phyloP scores from a whole-genome alignment of 2,113 vertebrate species.

The Fregata magnificens region DNA sequence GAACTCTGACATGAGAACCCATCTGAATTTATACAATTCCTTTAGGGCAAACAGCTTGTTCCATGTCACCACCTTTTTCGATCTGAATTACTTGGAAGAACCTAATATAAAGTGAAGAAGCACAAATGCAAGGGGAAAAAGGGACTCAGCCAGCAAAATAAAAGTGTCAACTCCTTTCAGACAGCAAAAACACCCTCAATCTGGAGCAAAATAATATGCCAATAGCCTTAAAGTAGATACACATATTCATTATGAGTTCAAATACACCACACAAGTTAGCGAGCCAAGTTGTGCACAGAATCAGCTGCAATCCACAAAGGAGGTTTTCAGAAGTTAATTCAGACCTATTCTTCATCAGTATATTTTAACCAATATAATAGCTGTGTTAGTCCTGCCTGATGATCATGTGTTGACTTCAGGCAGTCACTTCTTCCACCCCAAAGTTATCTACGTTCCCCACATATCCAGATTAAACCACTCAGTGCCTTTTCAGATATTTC shows the following conservation, averaged over 20 bases:
- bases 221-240: not conserved
- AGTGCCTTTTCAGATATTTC: not conserved
- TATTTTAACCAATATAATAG: not conserved
- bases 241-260: not conserved
- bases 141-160: not conserved
- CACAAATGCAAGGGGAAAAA: not conserved
- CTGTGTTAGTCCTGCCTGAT: not conserved
- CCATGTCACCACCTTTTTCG: not conserved
- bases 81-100: not conserved
- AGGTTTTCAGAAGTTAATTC: too few species aligned
- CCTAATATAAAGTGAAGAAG: not conserved
- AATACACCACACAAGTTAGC: rapidly evolving
- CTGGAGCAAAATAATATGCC: not conserved
- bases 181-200: not conserved
- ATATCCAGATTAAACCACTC: not conserved
- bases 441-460: rapidly evolving
- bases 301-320: not conserved
- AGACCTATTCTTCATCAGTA: not conserved
- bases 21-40: not conserved
- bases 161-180: not conserved
- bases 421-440: too few species aligned
- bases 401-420: rapidly evolving
- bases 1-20: not conserved
- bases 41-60: not conserved
- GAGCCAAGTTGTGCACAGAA: not conserved